Percentiles rank a stretch among this genome's conserved stretches.
Conservation (phyloP, 2,888 invertebrate genomes). For the Drosophila picticornis region DNA sequence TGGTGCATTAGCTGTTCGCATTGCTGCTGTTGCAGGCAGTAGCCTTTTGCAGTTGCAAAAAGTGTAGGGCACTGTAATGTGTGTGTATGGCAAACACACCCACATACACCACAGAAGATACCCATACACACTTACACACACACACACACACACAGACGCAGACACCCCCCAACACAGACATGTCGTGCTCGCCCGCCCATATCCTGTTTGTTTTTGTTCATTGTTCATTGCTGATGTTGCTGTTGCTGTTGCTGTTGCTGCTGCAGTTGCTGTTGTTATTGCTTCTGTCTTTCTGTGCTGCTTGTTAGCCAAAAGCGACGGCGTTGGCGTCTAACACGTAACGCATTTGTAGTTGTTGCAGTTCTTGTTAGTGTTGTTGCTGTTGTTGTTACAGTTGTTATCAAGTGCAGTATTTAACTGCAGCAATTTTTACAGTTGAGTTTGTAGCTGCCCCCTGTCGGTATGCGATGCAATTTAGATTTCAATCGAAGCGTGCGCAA, state of each 20-base stretch:
- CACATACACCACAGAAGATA: slow-evolving; percentile 6
- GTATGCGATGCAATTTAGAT: slow-evolving; percentile 72
- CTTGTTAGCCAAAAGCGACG: slow-evolving; percentile 66
- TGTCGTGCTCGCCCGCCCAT: slow-evolving; percentile 63
- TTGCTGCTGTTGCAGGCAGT: slow-evolving; percentile 30
- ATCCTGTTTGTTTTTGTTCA: slow-evolving; percentile 72
- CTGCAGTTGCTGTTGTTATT: slow-evolving; percentile 16
- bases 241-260: slow-evolving; percentile 16
- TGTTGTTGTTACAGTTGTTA: slow-evolving; percentile 54
- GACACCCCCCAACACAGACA: slow-evolving; percentile 32
- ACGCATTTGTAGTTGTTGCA: slow-evolving; percentile 58
- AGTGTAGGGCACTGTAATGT: slow-evolving; percentile 65
- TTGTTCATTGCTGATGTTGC: slow-evolving; percentile 33
- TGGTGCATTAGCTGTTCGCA: slow-evolving; percentile 11
- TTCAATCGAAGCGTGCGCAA: slow-evolving; percentile 64
- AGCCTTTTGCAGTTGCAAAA: slow-evolving; percentile 65
- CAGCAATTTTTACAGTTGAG: slow-evolving; percentile 75
- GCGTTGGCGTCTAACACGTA: slow-evolving; percentile 63
- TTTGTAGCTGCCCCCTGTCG: slow-evolving; percentile 60
- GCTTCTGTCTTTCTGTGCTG: slow-evolving; percentile 50
- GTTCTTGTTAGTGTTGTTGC: slow-evolving; percentile 36
- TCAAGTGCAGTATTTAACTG: slow-evolving; percentile 74
- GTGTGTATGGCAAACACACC: slow-evolving; percentile 41
- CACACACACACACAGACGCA: slow-evolving; percentile 10
- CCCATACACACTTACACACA: slow-evolving; percentile 5